Evolutionary conservation across 2,113 vertebrate species (phyloP).

Genomic region (Cyprinodon variegatus): DNA sequence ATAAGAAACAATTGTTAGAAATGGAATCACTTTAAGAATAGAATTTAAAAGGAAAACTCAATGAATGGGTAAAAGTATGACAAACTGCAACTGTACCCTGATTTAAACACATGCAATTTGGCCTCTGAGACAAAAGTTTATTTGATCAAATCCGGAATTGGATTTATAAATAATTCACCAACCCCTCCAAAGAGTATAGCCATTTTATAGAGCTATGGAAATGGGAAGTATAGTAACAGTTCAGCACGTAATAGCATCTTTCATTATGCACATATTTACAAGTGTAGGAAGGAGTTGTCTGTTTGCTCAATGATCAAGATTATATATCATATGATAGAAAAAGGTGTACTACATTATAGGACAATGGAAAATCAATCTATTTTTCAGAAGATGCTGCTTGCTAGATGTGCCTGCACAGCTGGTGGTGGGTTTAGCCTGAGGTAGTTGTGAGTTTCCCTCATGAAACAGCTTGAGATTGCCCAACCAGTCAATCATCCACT

Average conservation of each 20-base stretch:
- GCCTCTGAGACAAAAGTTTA: slow-evolving; percentile 21
- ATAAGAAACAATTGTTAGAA: not conserved
- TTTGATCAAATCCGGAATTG: slow-evolving; percentile 24
- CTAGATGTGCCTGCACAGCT: slow-evolving; percentile 53
- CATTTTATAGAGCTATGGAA: slow-evolving; percentile 20
- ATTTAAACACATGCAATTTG: slow-evolving; percentile 28
- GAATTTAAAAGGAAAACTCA: slow-evolving; percentile 12
- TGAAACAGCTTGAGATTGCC: slow-evolving; percentile 55
- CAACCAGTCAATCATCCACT: slow-evolving; percentile 52
- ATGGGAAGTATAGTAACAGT: not conserved
- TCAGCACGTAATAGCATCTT: not conserved
- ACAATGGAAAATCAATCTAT: slow-evolving; percentile 29
- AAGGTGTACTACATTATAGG: slow-evolving; percentile 5
- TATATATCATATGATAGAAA: slow-evolving; percentile 1
- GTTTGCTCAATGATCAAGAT: slow-evolving; percentile 10
- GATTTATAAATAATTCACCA: slow-evolving; percentile 15
- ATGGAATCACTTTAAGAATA: slow-evolving; percentile 2
- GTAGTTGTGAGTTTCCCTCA: slow-evolving; percentile 25
- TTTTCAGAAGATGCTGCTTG: slow-evolving; percentile 48
- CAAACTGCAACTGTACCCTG: slow-evolving; percentile 25
- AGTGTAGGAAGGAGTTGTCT: not conserved
- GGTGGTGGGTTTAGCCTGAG: slow-evolving; percentile 53
- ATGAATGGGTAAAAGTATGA: not conserved
- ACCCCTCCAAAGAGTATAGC: not conserved
- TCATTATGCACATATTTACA: slow-evolving; percentile 8